Evolutionary conservation across 2,888 invertebrate species (phyloP).

Genomic region (Ecliptopera silaceata): DNA sequence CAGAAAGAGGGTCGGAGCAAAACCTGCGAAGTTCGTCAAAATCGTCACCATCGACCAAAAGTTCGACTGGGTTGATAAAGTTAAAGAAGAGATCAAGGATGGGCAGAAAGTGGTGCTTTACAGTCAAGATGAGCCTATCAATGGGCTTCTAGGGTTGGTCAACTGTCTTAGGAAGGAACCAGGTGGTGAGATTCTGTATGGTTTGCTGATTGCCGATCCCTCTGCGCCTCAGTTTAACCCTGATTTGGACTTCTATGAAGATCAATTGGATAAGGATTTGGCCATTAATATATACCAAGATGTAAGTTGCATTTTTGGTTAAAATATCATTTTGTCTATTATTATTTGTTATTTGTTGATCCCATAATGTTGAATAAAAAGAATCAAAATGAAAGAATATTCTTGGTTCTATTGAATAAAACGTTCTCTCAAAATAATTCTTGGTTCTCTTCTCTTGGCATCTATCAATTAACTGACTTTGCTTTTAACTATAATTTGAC

Average conservation of each 20-base stretch:
- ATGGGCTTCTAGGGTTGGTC: constrained; percentile 93
- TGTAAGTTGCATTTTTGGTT: constrained; percentile 53
- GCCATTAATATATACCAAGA: constrained; percentile 90
- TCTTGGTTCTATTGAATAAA: too few relatives aligned
- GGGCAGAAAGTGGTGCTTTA: constrained; percentile 85
- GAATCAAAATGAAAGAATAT: too few relatives aligned
- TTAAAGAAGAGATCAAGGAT: constrained; percentile 67
- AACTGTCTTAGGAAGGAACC: constrained; percentile 93
- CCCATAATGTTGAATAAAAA: too few relatives aligned
- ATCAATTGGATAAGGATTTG: constrained; percentile 88
- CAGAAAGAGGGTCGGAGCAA: constrained; percentile 71
- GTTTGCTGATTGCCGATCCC: constrained; percentile 85
- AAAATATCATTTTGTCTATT: too few relatives aligned
- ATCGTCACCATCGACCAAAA: constrained; percentile 63
- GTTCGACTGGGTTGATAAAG: constrained; percentile 80
- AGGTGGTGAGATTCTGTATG: constrained; percentile 85
- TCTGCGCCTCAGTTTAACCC: constrained; percentile 86
- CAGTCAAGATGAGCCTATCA: constrained; percentile 85
- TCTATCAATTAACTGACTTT: too few relatives aligned
- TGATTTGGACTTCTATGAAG: constrained; percentile 84
- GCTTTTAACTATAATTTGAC: too few relatives aligned
- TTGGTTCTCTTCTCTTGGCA: too few relatives aligned
- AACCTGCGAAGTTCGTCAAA: constrained; percentile 74
- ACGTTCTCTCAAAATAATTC: too few relatives aligned
- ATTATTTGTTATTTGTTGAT: too few relatives aligned